A percentile compares a stretch with the other conserved stretches of the same genome.
These are phyloP conservation scores for Steinernema khuongi DNA, from an alignment of 1,140 invertebrate genomes.

Conservation along the genomic window DNA sequence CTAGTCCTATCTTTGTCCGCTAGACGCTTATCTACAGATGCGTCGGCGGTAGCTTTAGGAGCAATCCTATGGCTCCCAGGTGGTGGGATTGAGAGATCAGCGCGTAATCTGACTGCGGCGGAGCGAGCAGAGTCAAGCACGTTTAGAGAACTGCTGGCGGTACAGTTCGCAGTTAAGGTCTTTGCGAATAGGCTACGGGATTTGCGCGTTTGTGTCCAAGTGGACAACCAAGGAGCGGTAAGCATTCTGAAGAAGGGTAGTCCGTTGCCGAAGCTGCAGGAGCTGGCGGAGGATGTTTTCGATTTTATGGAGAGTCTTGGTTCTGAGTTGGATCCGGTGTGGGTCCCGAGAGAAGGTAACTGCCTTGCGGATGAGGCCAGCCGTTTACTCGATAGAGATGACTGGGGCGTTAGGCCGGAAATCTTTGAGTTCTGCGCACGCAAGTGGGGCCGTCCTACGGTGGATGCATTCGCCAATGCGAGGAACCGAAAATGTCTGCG, in stretches of 20 bases:
- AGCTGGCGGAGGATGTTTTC: background rate
- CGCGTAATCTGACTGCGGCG: background rate
- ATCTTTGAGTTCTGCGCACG: background rate
- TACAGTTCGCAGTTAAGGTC: background rate
- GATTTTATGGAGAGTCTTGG: background rate
- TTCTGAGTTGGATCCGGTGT: background rate
- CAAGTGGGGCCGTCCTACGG: background rate
- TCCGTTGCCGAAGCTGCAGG: background rate
- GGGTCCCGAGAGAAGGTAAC: background rate
- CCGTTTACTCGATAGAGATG: background rate
- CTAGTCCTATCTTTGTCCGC: background rate
- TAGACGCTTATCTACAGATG: background rate
- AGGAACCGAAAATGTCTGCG: background rate
- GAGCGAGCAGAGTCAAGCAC: background rate
- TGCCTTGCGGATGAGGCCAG: background rate
- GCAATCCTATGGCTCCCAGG: background rate
- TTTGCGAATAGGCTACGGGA: background rate
- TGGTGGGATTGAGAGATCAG: background rate
- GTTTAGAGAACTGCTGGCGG: background rate
- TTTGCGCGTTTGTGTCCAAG: background rate
- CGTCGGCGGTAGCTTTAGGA: background rate
- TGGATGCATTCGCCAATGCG: background rate
- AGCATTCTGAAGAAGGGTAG: background rate
- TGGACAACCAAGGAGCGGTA: constrained; percentile 9
- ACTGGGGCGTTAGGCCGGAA: background rate